These are phyloP conservation scores for Dipodomys stephensi DNA, from an alignment of 2,113 vertebrate species.

Conservation along the genomic window DNA sequence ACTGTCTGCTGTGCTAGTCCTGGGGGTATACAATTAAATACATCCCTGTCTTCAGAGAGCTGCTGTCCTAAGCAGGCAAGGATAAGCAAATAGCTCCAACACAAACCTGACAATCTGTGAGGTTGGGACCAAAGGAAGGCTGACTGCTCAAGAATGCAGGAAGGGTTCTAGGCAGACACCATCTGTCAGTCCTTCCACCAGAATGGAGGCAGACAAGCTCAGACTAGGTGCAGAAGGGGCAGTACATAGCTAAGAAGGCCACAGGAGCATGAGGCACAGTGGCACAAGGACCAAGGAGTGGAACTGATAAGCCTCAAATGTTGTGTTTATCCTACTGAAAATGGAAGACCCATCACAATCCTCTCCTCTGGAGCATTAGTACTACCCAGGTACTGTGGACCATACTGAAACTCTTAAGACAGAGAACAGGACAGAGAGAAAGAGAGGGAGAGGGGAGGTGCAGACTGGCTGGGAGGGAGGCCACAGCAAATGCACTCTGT, in stretches of 20 bases:
- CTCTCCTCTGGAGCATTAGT: background rate
- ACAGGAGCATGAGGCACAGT: fast-evolving
- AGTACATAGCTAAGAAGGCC: background rate
- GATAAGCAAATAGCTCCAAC: background rate
- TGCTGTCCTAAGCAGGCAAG: background rate
- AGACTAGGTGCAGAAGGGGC: background rate
- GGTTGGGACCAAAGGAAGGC: background rate
- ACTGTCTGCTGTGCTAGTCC: background rate
- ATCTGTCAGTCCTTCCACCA: background rate
- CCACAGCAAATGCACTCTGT: fast-evolving
- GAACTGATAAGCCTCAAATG: fast-evolving
- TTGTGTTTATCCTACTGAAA: background rate
- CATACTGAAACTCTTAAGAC: background rate
- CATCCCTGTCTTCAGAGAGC: background rate
- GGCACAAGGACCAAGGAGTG: background rate
- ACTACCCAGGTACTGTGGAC: background rate
- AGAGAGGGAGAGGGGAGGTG: background rate
- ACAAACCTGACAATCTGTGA: background rate
- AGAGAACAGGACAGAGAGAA: no score
- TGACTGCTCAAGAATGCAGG: background rate
- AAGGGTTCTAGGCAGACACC: background rate
- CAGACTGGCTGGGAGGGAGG: background rate
- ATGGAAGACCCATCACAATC: fast-evolving
- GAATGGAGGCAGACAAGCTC: background rate
- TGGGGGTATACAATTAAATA: background rate